A percentile compares a stretch with the other conserved stretches of the same genome.
phyloP scores from a whole-genome alignment of 2,888 invertebrate species.

The Pheosia tremula region DNA sequence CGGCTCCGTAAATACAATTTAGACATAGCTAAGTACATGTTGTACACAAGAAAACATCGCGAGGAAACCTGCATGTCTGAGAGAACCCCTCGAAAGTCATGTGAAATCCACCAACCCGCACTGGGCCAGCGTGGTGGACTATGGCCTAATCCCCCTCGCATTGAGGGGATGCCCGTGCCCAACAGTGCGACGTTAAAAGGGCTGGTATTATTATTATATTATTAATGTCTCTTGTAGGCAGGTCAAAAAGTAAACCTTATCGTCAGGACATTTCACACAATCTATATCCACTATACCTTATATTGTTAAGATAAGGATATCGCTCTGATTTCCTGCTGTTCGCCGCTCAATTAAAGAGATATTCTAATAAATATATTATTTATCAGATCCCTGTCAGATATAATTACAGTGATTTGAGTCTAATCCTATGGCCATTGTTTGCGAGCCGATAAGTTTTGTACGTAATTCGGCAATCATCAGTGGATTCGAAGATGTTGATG shows the following conservation, averaged over 20 bases:
- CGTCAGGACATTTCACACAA: not conserved
- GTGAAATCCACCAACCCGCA: too few species aligned
- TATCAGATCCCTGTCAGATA: slow-evolving; percentile 16
- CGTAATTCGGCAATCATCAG: slow-evolving; percentile 29
- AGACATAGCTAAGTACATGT: too few species aligned
- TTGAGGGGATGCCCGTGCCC: too few species aligned
- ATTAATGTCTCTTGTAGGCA: too few species aligned
- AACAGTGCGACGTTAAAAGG: too few species aligned
- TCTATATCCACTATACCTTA: not conserved
- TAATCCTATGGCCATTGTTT: slow-evolving; percentile 19
- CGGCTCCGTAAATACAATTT: too few species aligned
- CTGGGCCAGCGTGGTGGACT: too few species aligned
- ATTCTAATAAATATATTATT: not conserved
- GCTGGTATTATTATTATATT: too few species aligned
- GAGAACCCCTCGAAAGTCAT: too few species aligned
- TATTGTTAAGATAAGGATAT: not conserved
- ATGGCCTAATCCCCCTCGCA: too few species aligned
- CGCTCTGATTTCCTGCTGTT: not conserved
- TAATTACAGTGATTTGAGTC: slow-evolving; percentile 22
- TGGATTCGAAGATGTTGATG: slow-evolving; percentile 51
- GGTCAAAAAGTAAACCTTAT: not conserved
- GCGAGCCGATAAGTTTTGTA: slow-evolving; percentile 8
- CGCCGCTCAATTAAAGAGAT: not conserved
- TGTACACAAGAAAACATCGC: too few species aligned
- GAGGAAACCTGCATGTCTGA: too few species aligned